These are phyloP conservation scores for Eilema griseolum DNA, from an alignment of 2,888 invertebrate species.

Conservation along the genomic window DNA sequence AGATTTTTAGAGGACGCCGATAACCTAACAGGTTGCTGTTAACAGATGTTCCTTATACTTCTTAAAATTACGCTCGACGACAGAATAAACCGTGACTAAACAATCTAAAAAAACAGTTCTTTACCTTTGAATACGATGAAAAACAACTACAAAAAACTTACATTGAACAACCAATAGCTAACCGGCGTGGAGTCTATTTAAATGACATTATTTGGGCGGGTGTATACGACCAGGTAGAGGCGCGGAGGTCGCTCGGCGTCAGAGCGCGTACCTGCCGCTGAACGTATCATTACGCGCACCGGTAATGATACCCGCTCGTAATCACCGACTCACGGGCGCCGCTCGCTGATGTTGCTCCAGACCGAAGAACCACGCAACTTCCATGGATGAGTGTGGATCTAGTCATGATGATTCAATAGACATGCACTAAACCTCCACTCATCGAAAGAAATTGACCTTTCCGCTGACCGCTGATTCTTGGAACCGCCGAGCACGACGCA, in stretches of 20 bases:
- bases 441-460: slow-evolving; percentile 88
- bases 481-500: slow-evolving; percentile 70
- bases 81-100: slow-evolving; percentile 52
- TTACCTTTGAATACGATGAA: slow-evolving; percentile 59
- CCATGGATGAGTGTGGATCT: slow-evolving; percentile 94
- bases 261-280: slow-evolving; percentile 74
- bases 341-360: slow-evolving; percentile 48
- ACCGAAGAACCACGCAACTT: slow-evolving; percentile 85
- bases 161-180: slow-evolving; percentile 71
- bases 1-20: slow-evolving; percentile 56
- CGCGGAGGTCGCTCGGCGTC: slow-evolving; percentile 65
- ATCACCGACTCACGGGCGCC: slow-evolving; percentile 66
- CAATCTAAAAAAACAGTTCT: slow-evolving; percentile 60
- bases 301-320: slow-evolving; percentile 75
- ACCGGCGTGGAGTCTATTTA: slow-evolving; percentile 72
- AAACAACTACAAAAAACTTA: slow-evolving; percentile 74
- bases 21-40: slow-evolving; percentile 52
- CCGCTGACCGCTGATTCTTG: slow-evolving; percentile 59
- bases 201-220: slow-evolving; percentile 75
- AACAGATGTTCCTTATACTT: slow-evolving; percentile 35
- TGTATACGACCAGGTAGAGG: slow-evolving; percentile 70
- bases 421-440: slow-evolving; percentile 93
- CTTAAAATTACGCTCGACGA: slow-evolving; percentile 40
- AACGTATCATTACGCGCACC: slow-evolving; percentile 80
- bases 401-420: slow-evolving; percentile 89